Percentiles rank a stretch among this genome's conserved stretches.
Evolutionary conservation across 2,113 vertebrate genomes (phyloP).

Genomic region (Cephalopterus ornatus): DNA sequence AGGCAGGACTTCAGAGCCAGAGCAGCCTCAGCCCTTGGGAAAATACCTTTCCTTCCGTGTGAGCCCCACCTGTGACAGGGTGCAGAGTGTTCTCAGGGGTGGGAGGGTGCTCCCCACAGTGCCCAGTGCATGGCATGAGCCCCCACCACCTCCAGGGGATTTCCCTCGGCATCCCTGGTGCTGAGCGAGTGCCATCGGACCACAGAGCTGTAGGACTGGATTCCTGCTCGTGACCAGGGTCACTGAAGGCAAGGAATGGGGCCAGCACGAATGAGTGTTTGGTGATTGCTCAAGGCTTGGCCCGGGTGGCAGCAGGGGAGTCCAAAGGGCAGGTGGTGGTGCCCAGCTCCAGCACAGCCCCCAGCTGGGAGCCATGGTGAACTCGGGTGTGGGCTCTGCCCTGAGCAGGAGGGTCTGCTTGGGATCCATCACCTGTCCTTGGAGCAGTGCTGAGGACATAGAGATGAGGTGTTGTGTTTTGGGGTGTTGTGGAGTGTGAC

Average conservation of each 20-base stretch:
- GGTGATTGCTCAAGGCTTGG: conserved; percentile 30
- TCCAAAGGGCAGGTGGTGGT: neutral
- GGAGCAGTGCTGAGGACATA: rapidly evolving
- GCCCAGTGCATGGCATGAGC: neutral
- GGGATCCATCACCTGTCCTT: rapidly evolving
- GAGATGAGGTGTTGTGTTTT: neutral
- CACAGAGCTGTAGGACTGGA: neutral
- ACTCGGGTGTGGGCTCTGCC: neutral
- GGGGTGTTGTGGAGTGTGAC: rapidly evolving
- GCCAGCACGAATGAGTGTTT: rapidly evolving
- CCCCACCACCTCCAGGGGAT: rapidly evolving
- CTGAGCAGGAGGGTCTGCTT: rapidly evolving
- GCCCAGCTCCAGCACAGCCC: rapidly evolving
- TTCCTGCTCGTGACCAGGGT: neutral
- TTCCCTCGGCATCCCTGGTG: rapidly evolving
- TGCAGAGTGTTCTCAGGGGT: neutral
- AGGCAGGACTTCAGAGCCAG: neutral
- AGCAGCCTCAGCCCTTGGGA: neutral
- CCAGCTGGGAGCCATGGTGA: rapidly evolving
- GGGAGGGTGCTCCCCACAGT: neutral
- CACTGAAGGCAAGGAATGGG: neutral
- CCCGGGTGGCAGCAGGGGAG: neutral
- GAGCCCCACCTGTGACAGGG: neutral
- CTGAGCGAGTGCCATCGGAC: rapidly evolving
- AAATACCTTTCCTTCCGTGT: neutral